phyloP scores from a whole-genome alignment of 2,797 vertebrate species.

The Tympanoctomys barrerae region DNA sequence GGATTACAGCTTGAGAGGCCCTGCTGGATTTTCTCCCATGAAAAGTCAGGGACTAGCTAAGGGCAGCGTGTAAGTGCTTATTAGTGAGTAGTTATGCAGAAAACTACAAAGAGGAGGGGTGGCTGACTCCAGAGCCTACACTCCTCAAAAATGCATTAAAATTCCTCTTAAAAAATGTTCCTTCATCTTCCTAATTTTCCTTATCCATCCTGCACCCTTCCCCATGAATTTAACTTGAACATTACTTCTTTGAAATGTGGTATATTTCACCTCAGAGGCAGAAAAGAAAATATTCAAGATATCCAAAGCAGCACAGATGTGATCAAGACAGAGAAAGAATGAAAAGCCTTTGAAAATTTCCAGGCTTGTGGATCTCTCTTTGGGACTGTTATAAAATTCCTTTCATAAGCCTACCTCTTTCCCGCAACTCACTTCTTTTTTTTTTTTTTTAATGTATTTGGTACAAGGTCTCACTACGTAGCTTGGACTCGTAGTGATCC shows the following conservation, averaged over 20 bases:
- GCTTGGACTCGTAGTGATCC: no score
- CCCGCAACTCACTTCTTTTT: neutral
- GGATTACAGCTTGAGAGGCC: neutral
- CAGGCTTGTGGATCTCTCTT: neutral
- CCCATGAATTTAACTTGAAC: neutral
- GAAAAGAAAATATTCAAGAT: neutral
- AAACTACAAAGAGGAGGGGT: neutral
- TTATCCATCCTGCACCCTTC: neutral
- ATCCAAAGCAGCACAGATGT: neutral
- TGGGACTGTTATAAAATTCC: neutral
- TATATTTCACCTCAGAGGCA: slow-evolving; percentile 1
- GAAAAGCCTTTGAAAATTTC: neutral
- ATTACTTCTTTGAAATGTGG: neutral
- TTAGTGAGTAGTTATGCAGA: neutral
- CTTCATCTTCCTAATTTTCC: neutral
- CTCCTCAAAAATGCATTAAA: neutral
- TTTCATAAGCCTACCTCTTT: neutral
- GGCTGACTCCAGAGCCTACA: neutral
- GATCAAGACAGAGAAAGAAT: neutral
- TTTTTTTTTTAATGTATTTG: no score
- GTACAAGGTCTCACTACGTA: no score
- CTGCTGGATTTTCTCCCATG: neutral
- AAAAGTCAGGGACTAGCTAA: neutral
- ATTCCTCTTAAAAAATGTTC: neutral
- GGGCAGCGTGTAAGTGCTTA: neutral